Evolutionary conservation across 2,888 invertebrate genomes (phyloP).

Genomic region (Dryobota labecula): DNA sequence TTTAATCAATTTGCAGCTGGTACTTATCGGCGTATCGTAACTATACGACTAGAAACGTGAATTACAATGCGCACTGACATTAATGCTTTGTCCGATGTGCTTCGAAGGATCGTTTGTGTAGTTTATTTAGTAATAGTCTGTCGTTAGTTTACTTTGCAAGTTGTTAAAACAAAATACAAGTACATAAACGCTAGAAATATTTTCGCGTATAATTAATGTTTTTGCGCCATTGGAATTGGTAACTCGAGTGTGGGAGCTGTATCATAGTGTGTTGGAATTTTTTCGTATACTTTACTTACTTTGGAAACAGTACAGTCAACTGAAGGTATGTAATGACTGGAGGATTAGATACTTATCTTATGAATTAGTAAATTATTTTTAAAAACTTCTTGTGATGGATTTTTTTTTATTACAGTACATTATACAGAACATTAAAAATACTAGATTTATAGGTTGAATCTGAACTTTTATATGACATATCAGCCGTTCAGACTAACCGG

Average conservation of each 20-base stretch:
- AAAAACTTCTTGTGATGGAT: not conserved
- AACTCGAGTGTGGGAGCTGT: constrained; percentile 54
- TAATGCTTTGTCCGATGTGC: constrained; percentile 64
- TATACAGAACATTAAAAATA: not conserved
- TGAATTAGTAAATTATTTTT: not conserved
- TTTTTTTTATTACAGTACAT: not conserved
- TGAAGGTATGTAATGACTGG: no score
- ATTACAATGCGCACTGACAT: constrained; percentile 69
- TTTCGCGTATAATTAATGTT: constrained; percentile 45
- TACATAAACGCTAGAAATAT: constrained; percentile 33
- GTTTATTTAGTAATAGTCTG: constrained; percentile 66
- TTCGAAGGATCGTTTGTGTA: constrained; percentile 63
- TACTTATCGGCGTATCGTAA: constrained; percentile 63
- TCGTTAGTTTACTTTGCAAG: constrained; percentile 43
- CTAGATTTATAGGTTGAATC: not conserved
- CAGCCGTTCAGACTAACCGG: not conserved
- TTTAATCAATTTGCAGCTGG: constrained; percentile 68
- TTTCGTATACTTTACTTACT: constrained; percentile 31
- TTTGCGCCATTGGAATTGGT: constrained; percentile 48
- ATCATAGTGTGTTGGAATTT: constrained; percentile 18
- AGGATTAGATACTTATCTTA: not conserved
- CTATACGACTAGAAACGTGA: constrained; percentile 62
- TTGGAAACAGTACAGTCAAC: constrained; percentile 25
- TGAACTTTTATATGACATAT: not conserved
- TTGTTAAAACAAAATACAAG: constrained; percentile 12